Evolutionary conservation across 2,797 vertebrate species (phyloP).

Genomic region (Acomys russatus): DNA sequence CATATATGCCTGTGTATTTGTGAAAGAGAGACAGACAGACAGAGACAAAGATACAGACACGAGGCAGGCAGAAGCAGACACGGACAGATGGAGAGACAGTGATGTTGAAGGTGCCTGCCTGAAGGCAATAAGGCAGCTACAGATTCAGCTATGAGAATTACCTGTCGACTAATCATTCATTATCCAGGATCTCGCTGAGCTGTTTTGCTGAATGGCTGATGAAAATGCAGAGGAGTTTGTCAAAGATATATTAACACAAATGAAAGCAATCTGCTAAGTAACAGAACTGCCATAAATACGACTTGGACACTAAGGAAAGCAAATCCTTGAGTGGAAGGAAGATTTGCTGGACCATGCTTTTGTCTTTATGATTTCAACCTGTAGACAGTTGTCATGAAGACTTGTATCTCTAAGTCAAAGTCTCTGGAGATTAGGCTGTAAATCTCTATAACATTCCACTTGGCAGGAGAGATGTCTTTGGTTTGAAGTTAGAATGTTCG

Average conservation of each 20-base stretch:
- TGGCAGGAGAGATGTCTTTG: slow-evolving; percentile 17
- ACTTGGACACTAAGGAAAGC: slow-evolving; percentile 23
- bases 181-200: slow-evolving; percentile 8
- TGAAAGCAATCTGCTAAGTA: slow-evolving; percentile 34
- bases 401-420: slow-evolving; percentile 37
- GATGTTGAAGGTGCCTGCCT: not conserved
- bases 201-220: slow-evolving; percentile 57
- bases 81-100: not conserved
- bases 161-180: slow-evolving; percentile 13
- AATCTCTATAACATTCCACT: slow-evolving; percentile 49
- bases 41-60: not conserved
- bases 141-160: not conserved
- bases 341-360: slow-evolving; percentile 19
- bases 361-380: slow-evolving; percentile 64
- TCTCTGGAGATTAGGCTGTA: slow-evolving; percentile 49
- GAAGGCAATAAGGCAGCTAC: not conserved
- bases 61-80: not conserved
- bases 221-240: slow-evolving; percentile 38
- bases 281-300: slow-evolving; percentile 32
- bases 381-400: slow-evolving; percentile 35
- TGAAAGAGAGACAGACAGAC: not conserved
- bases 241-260: slow-evolving; percentile 58
- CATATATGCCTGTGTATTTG: too few species aligned
- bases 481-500: not conserved
- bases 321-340: slow-evolving; percentile 48